Evolutionary conservation across 2,888 invertebrate species (phyloP).

Genomic region (Mechanitis messenoides): DNA sequence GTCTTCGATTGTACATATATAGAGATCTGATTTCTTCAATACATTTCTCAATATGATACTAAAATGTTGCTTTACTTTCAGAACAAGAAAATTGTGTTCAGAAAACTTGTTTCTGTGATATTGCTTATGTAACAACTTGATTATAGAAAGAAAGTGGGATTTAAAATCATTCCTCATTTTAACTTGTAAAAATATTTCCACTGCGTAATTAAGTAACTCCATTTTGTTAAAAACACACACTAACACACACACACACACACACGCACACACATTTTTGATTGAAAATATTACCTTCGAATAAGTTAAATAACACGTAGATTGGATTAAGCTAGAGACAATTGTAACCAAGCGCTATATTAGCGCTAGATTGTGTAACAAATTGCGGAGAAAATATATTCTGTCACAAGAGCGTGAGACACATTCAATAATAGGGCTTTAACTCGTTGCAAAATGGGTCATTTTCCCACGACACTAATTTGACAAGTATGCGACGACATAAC

Average conservation of each 20-base stretch:
- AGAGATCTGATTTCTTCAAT: constrained; percentile 28
- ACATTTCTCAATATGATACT: constrained; percentile 24
- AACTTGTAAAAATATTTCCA: too few species aligned
- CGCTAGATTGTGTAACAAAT: constrained; percentile 38
- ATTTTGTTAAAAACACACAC: too few species aligned
- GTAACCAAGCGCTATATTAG: constrained; percentile 29
- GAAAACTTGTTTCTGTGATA: constrained; percentile 3
- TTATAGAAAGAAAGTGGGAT: not conserved
- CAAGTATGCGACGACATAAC: constrained; percentile 1
- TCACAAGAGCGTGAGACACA: constrained; percentile 37
- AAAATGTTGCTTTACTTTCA: constrained; percentile 23
- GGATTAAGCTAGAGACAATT: not conserved
- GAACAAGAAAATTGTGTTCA: constrained; percentile 9
- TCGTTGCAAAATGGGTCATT: constrained; percentile 34
- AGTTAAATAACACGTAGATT: not conserved
- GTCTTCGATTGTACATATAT: constrained; percentile 18
- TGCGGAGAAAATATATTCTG: constrained; percentile 35
- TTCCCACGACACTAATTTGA: constrained; percentile 34
- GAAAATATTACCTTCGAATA: too few species aligned
- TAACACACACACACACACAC: too few species aligned
- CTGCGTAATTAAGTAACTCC: too few species aligned
- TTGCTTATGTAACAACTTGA: constrained; percentile 7
- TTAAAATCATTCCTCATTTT: too few species aligned
- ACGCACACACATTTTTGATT: too few species aligned
- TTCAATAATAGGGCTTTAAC: constrained; percentile 31